Evolutionary conservation across 2,113 vertebrate species (phyloP).

Genomic region (Corythornis vintsioides): DNA sequence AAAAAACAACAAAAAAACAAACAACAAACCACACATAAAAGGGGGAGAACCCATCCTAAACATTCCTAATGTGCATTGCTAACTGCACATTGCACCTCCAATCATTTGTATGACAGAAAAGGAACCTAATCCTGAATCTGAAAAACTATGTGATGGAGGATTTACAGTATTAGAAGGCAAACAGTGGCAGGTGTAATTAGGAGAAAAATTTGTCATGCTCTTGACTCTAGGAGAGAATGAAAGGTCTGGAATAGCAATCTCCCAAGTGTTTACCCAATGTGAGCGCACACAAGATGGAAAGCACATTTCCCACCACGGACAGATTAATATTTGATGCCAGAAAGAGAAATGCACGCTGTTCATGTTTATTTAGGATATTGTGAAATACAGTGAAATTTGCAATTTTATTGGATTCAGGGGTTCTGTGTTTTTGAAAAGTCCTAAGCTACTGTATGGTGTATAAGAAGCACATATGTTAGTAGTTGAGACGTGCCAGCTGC

Average conservation of each 20-base stretch:
- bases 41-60: background rate
- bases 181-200: constrained; percentile 92
- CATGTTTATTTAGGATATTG: constrained; percentile 99
- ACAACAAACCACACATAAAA: background rate
- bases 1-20: background rate
- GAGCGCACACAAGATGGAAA: constrained; percentile 79
- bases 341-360: constrained; percentile 86
- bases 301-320: constrained; percentile 81
- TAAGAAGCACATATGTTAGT: constrained; percentile 66
- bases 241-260: constrained; percentile 87
- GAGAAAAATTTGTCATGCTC: constrained; percentile 92
- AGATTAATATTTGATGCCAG: constrained; percentile 99
- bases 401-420: constrained; percentile 97
- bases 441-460: constrained; percentile 76
- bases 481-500: constrained; percentile 59
- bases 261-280: constrained; percentile 90
- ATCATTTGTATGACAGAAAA: constrained; percentile 78
- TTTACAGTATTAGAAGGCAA: constrained; percentile 91
- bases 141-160: constrained; percentile 85
- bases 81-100: constrained; percentile 50
- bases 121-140: constrained; percentile 83
- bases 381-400: constrained; percentile 97
- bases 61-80: constrained; percentile 30
- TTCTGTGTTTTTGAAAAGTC: constrained; percentile 80
- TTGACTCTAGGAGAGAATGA: constrained; percentile 84